These are phyloP conservation scores for Zaprionus ornatus DNA, from an alignment of 1,140 invertebrate species.

Conservation along the genomic window DNA sequence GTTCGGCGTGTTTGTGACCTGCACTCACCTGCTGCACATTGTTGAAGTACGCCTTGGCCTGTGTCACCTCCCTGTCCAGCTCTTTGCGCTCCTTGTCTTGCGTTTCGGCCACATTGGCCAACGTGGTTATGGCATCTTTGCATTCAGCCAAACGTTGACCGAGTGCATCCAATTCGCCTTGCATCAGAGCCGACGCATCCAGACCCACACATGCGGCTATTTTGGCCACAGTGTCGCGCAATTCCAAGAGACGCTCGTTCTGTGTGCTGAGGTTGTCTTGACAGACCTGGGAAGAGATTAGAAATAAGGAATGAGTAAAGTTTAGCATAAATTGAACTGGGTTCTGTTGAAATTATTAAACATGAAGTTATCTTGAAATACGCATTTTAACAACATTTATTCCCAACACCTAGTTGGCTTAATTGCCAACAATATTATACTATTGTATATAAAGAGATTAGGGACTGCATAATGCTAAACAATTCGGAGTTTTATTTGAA, in stretches of 20 bases:
- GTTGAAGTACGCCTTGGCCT: conserved; percentile 86
- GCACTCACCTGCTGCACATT: conserved; percentile 87
- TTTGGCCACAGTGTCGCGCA: conserved; percentile 89
- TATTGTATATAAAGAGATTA: too few species aligned
- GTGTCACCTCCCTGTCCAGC: conserved; percentile 85
- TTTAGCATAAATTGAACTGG: neutral
- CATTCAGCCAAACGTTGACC: conserved; percentile 90
- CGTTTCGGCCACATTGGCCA: conserved; percentile 90
- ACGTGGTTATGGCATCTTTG: conserved; percentile 88
- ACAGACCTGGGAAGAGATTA: conserved; percentile 86
- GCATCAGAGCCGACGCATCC: conserved; percentile 87
- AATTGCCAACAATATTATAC: too few species aligned
- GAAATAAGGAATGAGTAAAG: neutral
- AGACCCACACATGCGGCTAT: conserved; percentile 91
- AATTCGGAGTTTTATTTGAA: too few species aligned
- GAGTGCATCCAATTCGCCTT: conserved; percentile 91
- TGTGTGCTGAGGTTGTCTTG: conserved; percentile 90
- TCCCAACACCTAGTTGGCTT: too few species aligned
- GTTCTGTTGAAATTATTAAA: too few species aligned
- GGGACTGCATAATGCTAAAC: too few species aligned
- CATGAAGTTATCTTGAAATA: too few species aligned
- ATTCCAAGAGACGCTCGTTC: conserved; percentile 87
- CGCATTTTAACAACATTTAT: too few species aligned
- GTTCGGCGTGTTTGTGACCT: neutral
- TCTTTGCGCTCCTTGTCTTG: conserved; percentile 85